Conservation (phyloP, 1,140 invertebrate genomes). For the Saccostrea cuccullata region DNA sequence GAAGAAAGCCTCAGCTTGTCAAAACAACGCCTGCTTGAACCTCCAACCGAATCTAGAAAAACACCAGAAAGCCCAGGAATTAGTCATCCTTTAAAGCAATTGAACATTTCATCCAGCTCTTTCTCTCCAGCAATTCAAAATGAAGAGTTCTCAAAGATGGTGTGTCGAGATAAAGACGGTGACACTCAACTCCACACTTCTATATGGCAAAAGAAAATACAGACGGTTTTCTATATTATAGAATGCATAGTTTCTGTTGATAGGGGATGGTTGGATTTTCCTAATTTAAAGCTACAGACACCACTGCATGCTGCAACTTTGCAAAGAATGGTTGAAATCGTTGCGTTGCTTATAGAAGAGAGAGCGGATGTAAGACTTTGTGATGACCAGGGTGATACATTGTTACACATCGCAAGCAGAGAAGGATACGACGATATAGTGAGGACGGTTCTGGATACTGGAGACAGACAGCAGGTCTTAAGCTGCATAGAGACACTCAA, state of each 20-base stretch:
- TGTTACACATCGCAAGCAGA: conserved; percentile 76
- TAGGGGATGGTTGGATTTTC: conserved; percentile 50
- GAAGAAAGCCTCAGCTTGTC: not conserved
- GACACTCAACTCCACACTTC: conserved; percentile 54
- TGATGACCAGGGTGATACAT: conserved; percentile 64
- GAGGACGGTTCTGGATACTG: not conserved
- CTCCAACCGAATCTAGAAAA: not conserved
- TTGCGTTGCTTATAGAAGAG: conserved; percentile 40
- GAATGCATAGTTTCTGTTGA: conserved; percentile 45
- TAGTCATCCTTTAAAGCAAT: not conserved
- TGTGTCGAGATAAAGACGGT: conserved; percentile 24
- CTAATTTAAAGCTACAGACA: conserved; percentile 59
- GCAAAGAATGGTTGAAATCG: conserved; percentile 37
- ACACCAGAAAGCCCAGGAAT: not conserved
- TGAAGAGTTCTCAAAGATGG: not conserved
- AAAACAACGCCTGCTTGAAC: too few species aligned
- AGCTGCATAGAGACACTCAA: not conserved
- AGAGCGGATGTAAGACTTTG: conserved; percentile 76
- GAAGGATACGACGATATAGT: conserved; percentile 83
- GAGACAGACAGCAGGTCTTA: not conserved
- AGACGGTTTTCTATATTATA: conserved; percentile 40
- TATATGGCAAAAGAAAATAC: conserved; percentile 39
- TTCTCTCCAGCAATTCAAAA: not conserved
- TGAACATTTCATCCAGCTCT: not conserved
- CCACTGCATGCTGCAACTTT: conserved; percentile 61